A percentile compares a stretch with the other conserved stretches of the same genome.
Conservation (phyloP, 2,888 invertebrate species). For the Leptarthrus brevirostris region DNA sequence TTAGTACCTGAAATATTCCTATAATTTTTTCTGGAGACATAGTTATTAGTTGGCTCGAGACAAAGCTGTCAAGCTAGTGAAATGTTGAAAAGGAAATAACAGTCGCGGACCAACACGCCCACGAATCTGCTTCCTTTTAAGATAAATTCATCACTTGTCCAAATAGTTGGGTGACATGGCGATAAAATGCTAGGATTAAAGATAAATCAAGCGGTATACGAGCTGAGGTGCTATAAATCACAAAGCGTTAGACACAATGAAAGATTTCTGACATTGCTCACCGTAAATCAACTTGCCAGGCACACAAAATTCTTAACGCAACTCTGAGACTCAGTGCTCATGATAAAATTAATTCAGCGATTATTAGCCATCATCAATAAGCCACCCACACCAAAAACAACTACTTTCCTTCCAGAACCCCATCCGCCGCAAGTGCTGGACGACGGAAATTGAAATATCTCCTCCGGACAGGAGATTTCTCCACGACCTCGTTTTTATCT, state of each 20-base stretch:
- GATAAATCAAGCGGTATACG: slow-evolving; percentile 33
- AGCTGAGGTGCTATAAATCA: slow-evolving; percentile 27
- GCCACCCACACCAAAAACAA: slow-evolving; percentile 22
- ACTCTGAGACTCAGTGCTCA: slow-evolving; percentile 18
- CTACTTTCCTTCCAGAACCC: background rate
- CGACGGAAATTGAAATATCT: slow-evolving; percentile 44
- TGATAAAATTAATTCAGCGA: slow-evolving; percentile 47
- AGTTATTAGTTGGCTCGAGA: too few species aligned
- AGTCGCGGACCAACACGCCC: slow-evolving; percentile 28
- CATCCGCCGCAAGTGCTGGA: too few species aligned
- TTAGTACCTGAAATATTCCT: too few species aligned
- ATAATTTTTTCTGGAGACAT: too few species aligned
- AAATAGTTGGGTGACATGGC: slow-evolving; percentile 38
- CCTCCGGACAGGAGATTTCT: slow-evolving; percentile 8
- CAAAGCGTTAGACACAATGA: slow-evolving; percentile 19
- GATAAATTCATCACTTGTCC: slow-evolving; percentile 45
- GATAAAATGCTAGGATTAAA: slow-evolving; percentile 29
- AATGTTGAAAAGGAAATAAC: background rate
- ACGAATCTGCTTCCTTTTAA: slow-evolving; percentile 19
- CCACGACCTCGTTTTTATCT: slow-evolving; percentile 29
- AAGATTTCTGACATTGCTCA: slow-evolving; percentile 41
- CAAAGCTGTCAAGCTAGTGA: background rate
- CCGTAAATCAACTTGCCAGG: slow-evolving; percentile 43
- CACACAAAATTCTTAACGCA: slow-evolving; percentile 28
- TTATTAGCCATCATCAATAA: slow-evolving; percentile 46